phyloP scores from a whole-genome alignment of 2,113 vertebrate species.

The Alethe castanea region DNA sequence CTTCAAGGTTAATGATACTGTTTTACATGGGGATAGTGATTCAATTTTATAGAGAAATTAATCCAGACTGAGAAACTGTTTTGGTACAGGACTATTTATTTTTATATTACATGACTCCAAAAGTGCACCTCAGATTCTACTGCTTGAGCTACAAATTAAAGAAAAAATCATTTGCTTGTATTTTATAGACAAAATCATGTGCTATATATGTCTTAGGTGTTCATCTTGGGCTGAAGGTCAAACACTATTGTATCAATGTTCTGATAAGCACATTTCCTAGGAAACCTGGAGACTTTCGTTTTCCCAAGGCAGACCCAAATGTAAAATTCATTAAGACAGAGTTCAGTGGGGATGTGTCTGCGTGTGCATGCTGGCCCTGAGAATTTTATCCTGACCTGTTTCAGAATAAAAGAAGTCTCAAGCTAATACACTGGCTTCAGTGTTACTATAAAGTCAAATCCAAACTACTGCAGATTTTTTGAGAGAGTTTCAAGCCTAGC shows the following conservation, averaged over 20 bases:
- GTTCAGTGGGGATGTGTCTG: neutral
- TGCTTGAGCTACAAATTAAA: neutral
- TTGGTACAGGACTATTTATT: neutral
- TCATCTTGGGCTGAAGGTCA: neutral
- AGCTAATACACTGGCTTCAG: neutral
- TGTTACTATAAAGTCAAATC: neutral
- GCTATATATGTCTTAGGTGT: neutral
- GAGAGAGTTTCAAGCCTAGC: neutral
- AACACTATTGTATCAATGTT: neutral
- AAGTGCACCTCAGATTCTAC: neutral
- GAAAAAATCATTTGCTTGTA: neutral
- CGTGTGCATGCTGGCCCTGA: neutral
- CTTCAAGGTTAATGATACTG: neutral
- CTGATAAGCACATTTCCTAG: neutral
- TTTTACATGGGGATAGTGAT: neutral
- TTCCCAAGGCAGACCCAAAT: neutral
- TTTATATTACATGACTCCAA: neutral
- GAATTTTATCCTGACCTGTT: neutral
- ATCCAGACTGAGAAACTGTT: neutral
- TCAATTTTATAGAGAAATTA: neutral
- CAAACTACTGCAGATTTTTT: neutral
- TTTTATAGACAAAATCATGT: neutral
- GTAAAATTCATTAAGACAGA: neutral
- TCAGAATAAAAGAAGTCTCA: neutral
- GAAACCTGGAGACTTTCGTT: neutral